phyloP scores from a whole-genome alignment of 1,140 invertebrate genomes.

The Orchesella cincta region DNA sequence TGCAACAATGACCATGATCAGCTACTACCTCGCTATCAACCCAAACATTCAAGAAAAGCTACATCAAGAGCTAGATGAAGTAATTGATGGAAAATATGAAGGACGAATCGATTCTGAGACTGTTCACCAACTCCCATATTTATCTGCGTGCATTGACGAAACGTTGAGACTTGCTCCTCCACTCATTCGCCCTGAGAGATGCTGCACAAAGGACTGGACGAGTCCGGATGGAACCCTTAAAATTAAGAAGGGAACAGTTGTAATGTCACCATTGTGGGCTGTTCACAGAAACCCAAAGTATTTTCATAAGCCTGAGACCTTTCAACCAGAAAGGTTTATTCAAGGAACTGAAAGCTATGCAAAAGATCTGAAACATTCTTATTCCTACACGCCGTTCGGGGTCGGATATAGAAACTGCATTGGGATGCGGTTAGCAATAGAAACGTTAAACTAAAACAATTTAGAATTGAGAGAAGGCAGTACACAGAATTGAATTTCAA shows the following conservation, averaged over 20 bases:
- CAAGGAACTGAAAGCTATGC: not conserved
- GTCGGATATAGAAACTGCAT: conserved; percentile 64
- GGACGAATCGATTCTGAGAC: conserved; percentile 35
- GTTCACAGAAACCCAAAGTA: conserved; percentile 66
- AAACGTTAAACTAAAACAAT: conserved; percentile 32
- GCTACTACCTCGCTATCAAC: conserved; percentile 68
- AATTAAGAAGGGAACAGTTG: conserved; percentile 55
- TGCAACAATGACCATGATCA: conserved; percentile 59
- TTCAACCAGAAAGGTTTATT: conserved; percentile 62
- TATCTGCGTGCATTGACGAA: conserved; percentile 42
- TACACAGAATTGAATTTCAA: conserved; percentile 37
- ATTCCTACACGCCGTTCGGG: conserved; percentile 64
- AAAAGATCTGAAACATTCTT: conserved; percentile 57
- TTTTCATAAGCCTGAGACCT: conserved; percentile 60
- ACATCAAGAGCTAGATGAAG: not conserved
- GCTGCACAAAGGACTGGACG: conserved; percentile 45
- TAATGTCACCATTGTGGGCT: conserved; percentile 61
- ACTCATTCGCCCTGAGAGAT: conserved; percentile 42
- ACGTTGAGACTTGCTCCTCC: conserved; percentile 35
- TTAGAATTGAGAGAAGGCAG: conserved; percentile 23
- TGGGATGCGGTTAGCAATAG: conserved; percentile 40
- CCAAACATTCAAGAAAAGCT: conserved; percentile 56
- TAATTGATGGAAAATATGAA: conserved; percentile 27
- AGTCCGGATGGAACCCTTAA: conserved; percentile 11
- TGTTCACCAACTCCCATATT: conserved; percentile 38